Evolutionary conservation across 2,797 vertebrate species (phyloP), one percentile per base, ranked within the genome.

Genomic region (Sitta carolinensis): DNA sequence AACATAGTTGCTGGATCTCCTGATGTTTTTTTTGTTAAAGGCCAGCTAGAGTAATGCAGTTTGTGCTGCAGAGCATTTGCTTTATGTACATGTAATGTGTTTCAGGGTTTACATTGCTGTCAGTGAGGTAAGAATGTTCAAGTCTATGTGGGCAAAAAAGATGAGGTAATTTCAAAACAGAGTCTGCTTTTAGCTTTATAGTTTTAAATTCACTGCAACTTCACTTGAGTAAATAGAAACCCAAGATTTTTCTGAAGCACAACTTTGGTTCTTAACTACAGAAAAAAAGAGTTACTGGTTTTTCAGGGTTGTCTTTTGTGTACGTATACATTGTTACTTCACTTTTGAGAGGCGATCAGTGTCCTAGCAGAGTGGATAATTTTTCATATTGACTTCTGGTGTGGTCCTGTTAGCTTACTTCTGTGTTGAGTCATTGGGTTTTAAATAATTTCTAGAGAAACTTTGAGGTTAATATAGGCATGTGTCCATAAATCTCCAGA

Each of bases 21-120:
- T 85, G 75, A 23, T 55, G 50, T 84, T 96, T 92, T 72, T 88
- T 95, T 87, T 85, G 48, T 81, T 80, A 17, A 52, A 69, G 63
- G 50, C 79, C 85, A 34, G 54, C 64, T 84, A 77, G 84, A 85
- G 76, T 73, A 83, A 74, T 40, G 17, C 29, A 50, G 40, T 78
- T 92, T 52, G 74, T 73, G 30, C 69, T 59, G 58, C 55, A 88
- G 90, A 94, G 74, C 4, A 13, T 30, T 16, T 61, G 58, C 48
- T 96, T 97, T 64, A 74, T 50, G 11, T 58, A 2, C 81, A 66
- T 77, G 74, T 80, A 87, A 94, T 88, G 68, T 75, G 82, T 58
- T 78, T 79, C 25, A 50, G 13, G 13, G 19, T 73, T 87, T 84
- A 43, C 3, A 0, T 22, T 83, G 38, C 43, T 86, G 30, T 74